Conservation (phyloP, 2,888 invertebrate species). For the Mystacides longicornis region DNA sequence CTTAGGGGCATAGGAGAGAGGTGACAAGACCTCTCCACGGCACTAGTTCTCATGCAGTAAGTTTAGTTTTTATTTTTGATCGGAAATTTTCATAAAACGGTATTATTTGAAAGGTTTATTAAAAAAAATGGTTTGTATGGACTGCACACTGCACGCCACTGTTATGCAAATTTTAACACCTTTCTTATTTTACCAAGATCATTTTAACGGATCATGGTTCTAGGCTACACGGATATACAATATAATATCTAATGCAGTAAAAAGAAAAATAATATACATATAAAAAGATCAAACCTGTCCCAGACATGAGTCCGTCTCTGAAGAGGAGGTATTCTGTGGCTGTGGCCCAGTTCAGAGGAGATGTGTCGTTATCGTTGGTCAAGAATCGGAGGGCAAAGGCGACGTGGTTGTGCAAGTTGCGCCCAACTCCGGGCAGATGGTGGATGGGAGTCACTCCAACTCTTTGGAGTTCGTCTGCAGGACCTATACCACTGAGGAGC, state of each 20-base stretch:
- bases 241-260: too few relatives aligned
- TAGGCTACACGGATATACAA: too few relatives aligned
- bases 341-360: conserved; percentile 85
- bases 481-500: conserved; percentile 83
- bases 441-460: conserved; percentile 62
- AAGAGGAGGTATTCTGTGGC: conserved; percentile 86
- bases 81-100: too few relatives aligned
- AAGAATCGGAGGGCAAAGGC: conserved; percentile 72
- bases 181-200: background rate
- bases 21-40: too few relatives aligned
- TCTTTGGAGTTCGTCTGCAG: conserved; percentile 58
- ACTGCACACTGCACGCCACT: too few relatives aligned
- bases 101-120: too few relatives aligned
- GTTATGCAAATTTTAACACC: background rate
- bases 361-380: conserved; percentile 76
- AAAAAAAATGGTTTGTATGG: too few relatives aligned
- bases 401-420: conserved; percentile 81
- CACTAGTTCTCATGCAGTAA: too few relatives aligned
- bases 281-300: conserved; percentile 55
- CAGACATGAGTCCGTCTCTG: conserved; percentile 83
- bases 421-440: conserved; percentile 72
- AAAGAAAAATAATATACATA: conserved; percentile 7
- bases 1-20: too few relatives aligned
- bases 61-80: too few relatives aligned
- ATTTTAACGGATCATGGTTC: background rate